phyloP scores from a whole-genome alignment of 2,113 vertebrate genomes.

The Neogobius melanostomus region DNA sequence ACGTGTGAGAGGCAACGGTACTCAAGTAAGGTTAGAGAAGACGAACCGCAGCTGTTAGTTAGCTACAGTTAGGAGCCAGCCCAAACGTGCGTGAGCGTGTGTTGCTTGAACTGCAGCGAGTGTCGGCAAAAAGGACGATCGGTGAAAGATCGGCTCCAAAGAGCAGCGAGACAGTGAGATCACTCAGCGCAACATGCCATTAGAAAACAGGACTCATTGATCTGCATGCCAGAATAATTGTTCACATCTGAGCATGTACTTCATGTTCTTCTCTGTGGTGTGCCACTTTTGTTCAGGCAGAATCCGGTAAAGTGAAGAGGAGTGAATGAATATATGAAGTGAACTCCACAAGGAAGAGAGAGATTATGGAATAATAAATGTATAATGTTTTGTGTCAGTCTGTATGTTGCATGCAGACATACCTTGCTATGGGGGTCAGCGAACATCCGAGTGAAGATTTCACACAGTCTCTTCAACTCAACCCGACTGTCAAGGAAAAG shows the following conservation, averaged over 20 bases:
- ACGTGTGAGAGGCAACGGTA: conserved; percentile 48
- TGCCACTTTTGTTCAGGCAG: conserved; percentile 57
- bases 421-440: conserved; percentile 99
- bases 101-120: conserved; percentile 38
- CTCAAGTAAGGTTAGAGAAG: conserved; percentile 56
- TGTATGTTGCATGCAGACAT: conserved; percentile 60
- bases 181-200: conserved; percentile 68
- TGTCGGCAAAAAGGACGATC: conserved; percentile 9
- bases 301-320: conserved; percentile 74
- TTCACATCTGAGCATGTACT: conserved; percentile 21
- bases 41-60: conserved; percentile 64
- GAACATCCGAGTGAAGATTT: conserved; percentile 99
- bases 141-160: conserved; percentile 55
- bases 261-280: conserved; percentile 18
- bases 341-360: conserved; percentile 38
- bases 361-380: conserved; percentile 27
- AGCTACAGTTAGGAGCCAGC: conserved; percentile 52
- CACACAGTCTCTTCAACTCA: conserved; percentile 96
- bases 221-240: conserved; percentile 65
- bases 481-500: conserved; percentile 83
- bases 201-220: conserved; percentile 56
- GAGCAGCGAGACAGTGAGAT: conserved; percentile 49
- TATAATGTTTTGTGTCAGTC: conserved; percentile 16
- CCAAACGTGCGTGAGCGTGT: conserved; percentile 31
- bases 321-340: conserved; percentile 53